Base-by-base conservation (phyloP, 30 jellyfish, hydroid and myxozoan genomes). In the Aurelia aurita region DNA sequence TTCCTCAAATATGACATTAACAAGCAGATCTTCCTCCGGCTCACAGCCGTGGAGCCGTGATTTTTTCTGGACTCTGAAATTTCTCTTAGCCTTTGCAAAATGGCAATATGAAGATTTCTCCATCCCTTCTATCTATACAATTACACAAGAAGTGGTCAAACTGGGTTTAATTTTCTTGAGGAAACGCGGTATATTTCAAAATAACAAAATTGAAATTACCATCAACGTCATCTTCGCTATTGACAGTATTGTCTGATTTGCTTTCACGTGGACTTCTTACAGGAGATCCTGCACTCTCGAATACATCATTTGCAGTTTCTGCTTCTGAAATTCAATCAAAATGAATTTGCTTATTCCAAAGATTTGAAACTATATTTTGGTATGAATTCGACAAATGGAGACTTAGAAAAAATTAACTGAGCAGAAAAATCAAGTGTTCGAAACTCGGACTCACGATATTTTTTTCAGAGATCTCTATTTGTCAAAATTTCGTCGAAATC, bases 201-300 rank as follows among this genome's bases (percentile, higher is more conserved):
- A 12, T 1, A 22, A 22, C 5, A 14, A 29, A 13, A 68, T 21
- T 32, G 21, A 0, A 43, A 61, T 28, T 2, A 78, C 89, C 89
- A 78, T 78, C 43, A 29, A 78, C 74, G 43, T 78, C 80, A 49
- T 78, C 89, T 78, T 78, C 89, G 45, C 81, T 78, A 20, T 61
- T 78, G 16, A 32, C 27, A 34, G 61, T 43, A 49, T 80, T 63
- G 31, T 58, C 87, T 4, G 65, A 70, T 70, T 58, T 70, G 43
- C 82, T 45, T 68, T 70, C 72, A 18, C 58, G 63, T 14, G 76
- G 77, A 59, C 75, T 76, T 76, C 72, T 60, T 2, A 54, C 43
- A 3, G 82, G 82, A 16, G 65, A 31, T 35, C 31, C 82, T 34
- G 66, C 3, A 32, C 65, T 61, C 13, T 43, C 82, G 14, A 70